phyloP scores from a whole-genome alignment of 2,113 vertebrate genomes.

The Chaetodon trifascialis region DNA sequence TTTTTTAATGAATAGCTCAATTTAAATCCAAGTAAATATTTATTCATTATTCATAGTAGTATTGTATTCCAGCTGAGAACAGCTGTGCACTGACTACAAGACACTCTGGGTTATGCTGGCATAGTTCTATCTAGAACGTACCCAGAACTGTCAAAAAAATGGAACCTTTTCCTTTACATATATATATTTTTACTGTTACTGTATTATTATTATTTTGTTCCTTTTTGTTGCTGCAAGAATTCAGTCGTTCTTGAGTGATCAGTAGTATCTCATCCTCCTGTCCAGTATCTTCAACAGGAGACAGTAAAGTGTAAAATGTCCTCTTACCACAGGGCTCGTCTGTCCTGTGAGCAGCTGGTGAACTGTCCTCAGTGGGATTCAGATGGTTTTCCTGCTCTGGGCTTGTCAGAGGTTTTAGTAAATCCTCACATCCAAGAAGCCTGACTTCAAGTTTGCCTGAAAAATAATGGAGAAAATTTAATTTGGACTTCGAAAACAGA shows the following conservation, averaged over 20 bases:
- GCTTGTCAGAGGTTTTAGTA: conserved; percentile 48
- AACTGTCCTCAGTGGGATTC: conserved; percentile 22
- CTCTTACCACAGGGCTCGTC: conserved; percentile 32
- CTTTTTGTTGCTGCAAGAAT: not conserved
- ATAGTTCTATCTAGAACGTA: not conserved
- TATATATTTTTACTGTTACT: too few species aligned
- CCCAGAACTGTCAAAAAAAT: too few species aligned
- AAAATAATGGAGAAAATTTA: not conserved
- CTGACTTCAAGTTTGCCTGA: conserved; percentile 76
- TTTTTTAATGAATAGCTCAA: not conserved
- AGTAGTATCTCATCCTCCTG: not conserved
- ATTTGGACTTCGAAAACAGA: not conserved
- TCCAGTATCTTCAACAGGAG: not conserved
- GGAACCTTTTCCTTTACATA: too few species aligned
- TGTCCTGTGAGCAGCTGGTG: conserved; percentile 4
- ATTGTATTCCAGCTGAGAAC: not conserved
- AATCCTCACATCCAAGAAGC: conserved; percentile 77
- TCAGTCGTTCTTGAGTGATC: not conserved
- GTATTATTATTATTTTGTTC: not conserved
- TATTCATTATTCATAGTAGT: not conserved
- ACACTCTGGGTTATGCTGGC: not conserved
- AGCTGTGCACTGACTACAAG: not conserved
- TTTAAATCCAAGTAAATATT: not conserved
- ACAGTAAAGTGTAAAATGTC: not conserved
- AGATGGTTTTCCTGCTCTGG: conserved; percentile 13